Conservation (phyloP, 2,113 vertebrate genomes). For the Cebus imitator region DNA sequence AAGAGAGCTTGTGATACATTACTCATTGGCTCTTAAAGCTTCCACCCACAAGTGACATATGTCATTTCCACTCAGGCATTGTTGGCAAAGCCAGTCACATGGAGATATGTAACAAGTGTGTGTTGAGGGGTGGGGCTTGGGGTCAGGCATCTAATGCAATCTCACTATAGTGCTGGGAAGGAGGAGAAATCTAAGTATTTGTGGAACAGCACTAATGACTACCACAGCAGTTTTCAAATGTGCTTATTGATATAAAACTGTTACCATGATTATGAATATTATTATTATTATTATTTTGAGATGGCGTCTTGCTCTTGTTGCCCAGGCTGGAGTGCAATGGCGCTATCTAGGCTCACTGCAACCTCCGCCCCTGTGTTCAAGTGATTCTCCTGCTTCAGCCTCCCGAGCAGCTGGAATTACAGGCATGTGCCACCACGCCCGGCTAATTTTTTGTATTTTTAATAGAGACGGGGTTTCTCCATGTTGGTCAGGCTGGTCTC, state of each 20-base stretch:
- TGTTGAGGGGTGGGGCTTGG: background rate
- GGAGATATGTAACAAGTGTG: background rate
- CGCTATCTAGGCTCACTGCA: no score
- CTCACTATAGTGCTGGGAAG: background rate
- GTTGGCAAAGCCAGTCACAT: background rate
- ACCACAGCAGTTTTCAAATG: background rate
- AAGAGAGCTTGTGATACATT: background rate
- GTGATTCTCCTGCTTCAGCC: no score
- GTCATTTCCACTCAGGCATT: background rate
- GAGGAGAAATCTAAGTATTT: conserved; percentile 27
- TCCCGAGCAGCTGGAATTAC: no score
- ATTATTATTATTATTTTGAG: no score
- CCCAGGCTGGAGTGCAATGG: no score
- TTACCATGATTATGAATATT: background rate
- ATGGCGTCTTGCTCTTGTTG: no score
- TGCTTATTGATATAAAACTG: conserved; percentile 1
- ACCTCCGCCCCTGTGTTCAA: no score
- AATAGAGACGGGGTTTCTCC: no score
- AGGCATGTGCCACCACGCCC: no score
- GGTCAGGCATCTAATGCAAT: background rate
- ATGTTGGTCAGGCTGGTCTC: no score
- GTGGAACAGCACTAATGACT: background rate
- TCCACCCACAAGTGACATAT: background rate
- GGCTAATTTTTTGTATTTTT: no score
- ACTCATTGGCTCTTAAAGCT: background rate